phyloP scores from a whole-genome alignment of 2,888 invertebrate species.

The Drosophila trichaetosa region DNA sequence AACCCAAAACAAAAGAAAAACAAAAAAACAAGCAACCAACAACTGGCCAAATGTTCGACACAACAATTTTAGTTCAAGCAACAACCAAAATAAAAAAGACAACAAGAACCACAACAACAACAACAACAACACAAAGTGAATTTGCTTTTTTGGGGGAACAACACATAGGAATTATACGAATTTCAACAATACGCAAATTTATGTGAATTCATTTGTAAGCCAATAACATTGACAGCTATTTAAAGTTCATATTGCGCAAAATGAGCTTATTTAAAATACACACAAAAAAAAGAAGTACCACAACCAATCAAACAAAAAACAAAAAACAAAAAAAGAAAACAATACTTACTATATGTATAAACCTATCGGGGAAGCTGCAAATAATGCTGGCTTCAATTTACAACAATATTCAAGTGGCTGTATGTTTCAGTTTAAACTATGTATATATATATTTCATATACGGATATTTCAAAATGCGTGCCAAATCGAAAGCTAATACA shows the following conservation, averaged over 20 bases:
- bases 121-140: conserved; percentile 52
- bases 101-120: conserved; percentile 20
- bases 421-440: conserved; percentile 52
- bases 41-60: conserved; percentile 53
- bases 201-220: conserved; percentile 53
- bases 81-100: conserved; percentile 8
- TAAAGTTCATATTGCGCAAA: conserved; percentile 78
- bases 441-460: conserved; percentile 26
- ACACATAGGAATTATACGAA: conserved; percentile 84
- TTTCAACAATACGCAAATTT: conserved; percentile 73
- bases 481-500: conserved; percentile 47
- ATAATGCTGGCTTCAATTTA: conserved; percentile 34
- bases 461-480: conserved; percentile 52
- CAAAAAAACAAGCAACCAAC: conserved; percentile 25
- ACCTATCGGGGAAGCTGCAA: conserved; percentile 28
- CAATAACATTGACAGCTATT: conserved; percentile 64
- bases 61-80: conserved; percentile 45
- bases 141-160: conserved; percentile 81
- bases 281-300: conserved; percentile 32
- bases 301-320: conserved; percentile 44
- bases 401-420: conserved; percentile 57
- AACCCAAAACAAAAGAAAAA: conserved; percentile 31
- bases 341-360: conserved; percentile 41
- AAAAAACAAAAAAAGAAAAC: conserved; percentile 17
- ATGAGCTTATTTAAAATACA: conserved; percentile 72